Evolutionary conservation across 2,888 invertebrate genomes (phyloP), one percentile per base, ranked within the genome.

Genomic region (Cerceris ruficornis): DNA sequence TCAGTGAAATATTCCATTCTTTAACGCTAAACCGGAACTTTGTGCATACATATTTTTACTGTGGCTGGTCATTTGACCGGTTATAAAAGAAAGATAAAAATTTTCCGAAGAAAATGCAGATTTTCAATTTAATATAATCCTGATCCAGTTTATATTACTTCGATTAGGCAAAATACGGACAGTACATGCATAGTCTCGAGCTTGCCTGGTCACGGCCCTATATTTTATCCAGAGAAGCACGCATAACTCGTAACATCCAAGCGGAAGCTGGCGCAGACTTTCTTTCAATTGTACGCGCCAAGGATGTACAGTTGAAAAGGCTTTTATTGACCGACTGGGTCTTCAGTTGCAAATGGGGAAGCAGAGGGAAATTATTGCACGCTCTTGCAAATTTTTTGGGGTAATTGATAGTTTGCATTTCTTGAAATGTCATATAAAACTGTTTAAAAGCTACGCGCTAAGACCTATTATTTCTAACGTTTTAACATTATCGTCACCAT

Each of bases 291-390:
- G 88, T 93, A 6, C 85, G 88, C 7, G 90, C 91, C 0, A 93
- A 93, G 81, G 87, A 93, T 58, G 92, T 93, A 2, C 93, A 93
- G 81, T 84, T 94, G 17, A 88, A 86, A 42, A 89, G 90, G 75
- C 88, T 94, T 54, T 89, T 92, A 79, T 90, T 94, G 66, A 93
- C 92, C 41, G 92, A 93, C 75, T 94, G 94, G 94, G 91, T 92
- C 62, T 93, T 93, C 74, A 91, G 92, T 70, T 92, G 92, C 75
- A 92, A 92, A 70, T 93, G 91, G 91, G 89, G 89, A 43, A 90
- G 90, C 79, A 89, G 91, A 7, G 88, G 87, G 60, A 90, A 90
- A 74, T 83, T 92, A 7, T 81, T 92, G 15, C 85, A 86, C 46
- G 88, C 90, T n/a, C 86, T 92, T 13, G 90, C 89, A 42, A 89